Evolutionary conservation across 2,797 vertebrate species (phyloP).

Genomic region (Ctenopoma kingsleyae): DNA sequence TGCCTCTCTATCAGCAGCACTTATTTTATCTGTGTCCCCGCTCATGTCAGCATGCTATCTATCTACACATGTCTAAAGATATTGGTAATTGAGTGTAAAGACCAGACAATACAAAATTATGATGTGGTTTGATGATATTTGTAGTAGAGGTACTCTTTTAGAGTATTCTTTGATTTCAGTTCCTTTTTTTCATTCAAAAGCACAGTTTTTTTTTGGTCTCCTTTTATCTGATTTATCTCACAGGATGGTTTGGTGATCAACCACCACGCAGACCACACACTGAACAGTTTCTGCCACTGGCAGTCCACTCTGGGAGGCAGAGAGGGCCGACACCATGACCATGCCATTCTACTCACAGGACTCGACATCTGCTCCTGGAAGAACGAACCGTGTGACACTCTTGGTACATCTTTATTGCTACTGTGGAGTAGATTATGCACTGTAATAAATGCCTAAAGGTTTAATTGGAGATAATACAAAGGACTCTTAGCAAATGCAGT

Average conservation of each 20-base stretch:
- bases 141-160: background rate
- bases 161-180: background rate
- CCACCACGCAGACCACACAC: slow-evolving; percentile 92
- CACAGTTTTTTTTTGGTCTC: slow-evolving; percentile 1
- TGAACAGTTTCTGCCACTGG: slow-evolving; percentile 96
- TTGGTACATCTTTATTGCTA: slow-evolving; percentile 80
- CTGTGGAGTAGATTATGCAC: background rate
- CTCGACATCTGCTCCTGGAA: slow-evolving; percentile 96
- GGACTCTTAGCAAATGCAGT: background rate
- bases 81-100: slow-evolving; percentile 5
- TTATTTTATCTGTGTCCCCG: slow-evolving; percentile 27
- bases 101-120: background rate
- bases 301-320: slow-evolving; percentile 89
- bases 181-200: background rate
- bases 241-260: slow-evolving; percentile 91
- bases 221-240: slow-evolving; percentile 25
- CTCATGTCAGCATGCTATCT: slow-evolving; percentile 27
- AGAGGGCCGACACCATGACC: slow-evolving; percentile 91
- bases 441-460: slow-evolving; percentile 9
- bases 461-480: background rate
- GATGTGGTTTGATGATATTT: background rate
- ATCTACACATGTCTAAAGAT: background rate
- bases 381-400: slow-evolving; percentile 92
- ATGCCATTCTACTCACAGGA: slow-evolving; percentile 92
- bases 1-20: slow-evolving; percentile 26